These are phyloP conservation scores for Takifugu rubripes DNA, from an alignment of 2,797 vertebrate genomes.

Conservation along the genomic window DNA sequence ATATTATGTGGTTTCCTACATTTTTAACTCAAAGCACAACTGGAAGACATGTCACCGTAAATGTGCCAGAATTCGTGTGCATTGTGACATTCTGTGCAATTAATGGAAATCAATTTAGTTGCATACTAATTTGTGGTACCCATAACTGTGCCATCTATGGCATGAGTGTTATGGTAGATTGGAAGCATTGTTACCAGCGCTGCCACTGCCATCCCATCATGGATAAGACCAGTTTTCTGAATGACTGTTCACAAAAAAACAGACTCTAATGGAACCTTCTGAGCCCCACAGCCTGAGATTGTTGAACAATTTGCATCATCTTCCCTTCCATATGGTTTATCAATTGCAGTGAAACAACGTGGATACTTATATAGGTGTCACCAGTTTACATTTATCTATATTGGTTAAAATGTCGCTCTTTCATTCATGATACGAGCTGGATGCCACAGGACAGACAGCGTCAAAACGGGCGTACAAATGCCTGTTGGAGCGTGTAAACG, in stretches of 20 bases:
- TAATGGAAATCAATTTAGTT: constrained; percentile 32
- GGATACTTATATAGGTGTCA: constrained; percentile 12
- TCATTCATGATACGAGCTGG: constrained; percentile 50
- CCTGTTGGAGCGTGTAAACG: constrained; percentile 12
- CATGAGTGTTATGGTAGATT: constrained; percentile 25
- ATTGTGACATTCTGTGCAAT: constrained; percentile 21
- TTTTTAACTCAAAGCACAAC: constrained; percentile 9
- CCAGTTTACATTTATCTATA: constrained; percentile 4
- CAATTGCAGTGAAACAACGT: constrained; percentile 14
- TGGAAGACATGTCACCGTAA: constrained; percentile 6
- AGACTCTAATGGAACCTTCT: constrained; percentile 26
- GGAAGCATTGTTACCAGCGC: too few species aligned
- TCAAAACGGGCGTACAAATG: constrained; percentile 60
- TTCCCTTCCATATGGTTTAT: constrained; percentile 31
- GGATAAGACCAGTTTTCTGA: constrained; percentile 38
- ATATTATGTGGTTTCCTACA: constrained; percentile 1
- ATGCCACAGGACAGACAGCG: constrained; percentile 42
- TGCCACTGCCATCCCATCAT: constrained; percentile 11
- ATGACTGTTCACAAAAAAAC: constrained; percentile 42
- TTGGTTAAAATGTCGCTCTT: constrained; percentile 34
- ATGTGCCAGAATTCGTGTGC: constrained; percentile 24
- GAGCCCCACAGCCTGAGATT: constrained; percentile 29
- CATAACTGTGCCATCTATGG: constrained; percentile 28
- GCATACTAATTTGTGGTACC: constrained; percentile 37
- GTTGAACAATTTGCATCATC: constrained; percentile 30